These are phyloP conservation scores for Trissolcus basalis DNA, from an alignment of 1,140 invertebrate species.

Conservation along the genomic window DNA sequence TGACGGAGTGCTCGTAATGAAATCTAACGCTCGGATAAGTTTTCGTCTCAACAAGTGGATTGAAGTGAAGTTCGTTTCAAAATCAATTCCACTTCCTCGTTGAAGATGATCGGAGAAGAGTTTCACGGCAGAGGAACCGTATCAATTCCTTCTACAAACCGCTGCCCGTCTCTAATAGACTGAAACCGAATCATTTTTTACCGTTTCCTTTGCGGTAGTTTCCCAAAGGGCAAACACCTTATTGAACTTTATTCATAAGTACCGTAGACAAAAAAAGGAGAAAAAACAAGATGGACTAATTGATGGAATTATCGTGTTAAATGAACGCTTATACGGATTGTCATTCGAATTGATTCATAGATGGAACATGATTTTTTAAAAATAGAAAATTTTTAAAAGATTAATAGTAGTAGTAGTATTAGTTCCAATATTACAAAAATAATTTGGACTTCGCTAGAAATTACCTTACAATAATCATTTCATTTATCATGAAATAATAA, in stretches of 20 bases:
- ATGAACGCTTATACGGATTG: no score
- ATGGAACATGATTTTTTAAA: no score
- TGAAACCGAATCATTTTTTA: conserved; percentile 23
- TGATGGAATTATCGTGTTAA: no score
- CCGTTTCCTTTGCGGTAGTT: conserved; percentile 36
- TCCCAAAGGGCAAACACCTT: conserved; percentile 20
- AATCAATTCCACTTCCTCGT: conserved; percentile 17
- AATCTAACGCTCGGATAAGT: conserved; percentile 10
- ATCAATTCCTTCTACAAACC: not conserved
- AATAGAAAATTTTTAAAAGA: no score
- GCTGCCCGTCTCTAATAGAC: conserved; percentile 18
- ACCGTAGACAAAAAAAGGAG: not conserved
- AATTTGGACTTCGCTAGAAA: no score
- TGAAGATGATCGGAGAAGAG: not conserved
- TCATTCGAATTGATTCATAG: no score
- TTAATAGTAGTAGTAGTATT: no score
- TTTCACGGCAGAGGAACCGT: not conserved
- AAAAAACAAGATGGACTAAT: not conserved
- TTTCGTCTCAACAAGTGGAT: conserved; percentile 25
- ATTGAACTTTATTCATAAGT: not conserved
- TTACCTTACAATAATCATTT: no score
- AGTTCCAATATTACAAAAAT: no score
- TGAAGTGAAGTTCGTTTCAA: conserved; percentile 8
- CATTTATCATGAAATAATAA: no score
- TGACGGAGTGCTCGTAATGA: conserved; percentile 30